Evolutionary conservation across 2,113 vertebrate species (phyloP).

Genomic region (Microtus pennsylvanicus): DNA sequence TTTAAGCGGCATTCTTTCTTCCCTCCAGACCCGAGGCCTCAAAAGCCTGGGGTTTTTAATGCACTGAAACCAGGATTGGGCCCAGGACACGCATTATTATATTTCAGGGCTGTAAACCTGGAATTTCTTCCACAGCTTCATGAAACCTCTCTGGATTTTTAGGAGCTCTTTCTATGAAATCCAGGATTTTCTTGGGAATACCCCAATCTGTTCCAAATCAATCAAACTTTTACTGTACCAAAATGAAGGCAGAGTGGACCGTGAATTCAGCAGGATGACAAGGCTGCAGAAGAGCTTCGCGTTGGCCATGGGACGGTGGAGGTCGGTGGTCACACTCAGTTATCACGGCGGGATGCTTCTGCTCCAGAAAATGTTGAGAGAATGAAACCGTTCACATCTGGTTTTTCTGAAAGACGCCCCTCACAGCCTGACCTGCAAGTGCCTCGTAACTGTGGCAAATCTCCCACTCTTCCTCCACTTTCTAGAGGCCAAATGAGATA

Average conservation of each 20-base stretch:
- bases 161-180: slow-evolving; percentile 52
- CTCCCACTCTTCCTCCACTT: neutral
- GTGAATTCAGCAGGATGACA: neutral
- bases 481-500: neutral
- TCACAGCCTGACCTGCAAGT: neutral
- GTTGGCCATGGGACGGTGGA: fast-evolving
- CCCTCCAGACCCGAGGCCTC: neutral
- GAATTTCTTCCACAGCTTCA: slow-evolving; percentile 1
- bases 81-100: neutral
- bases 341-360: fast-evolving
- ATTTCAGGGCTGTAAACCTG: slow-evolving; percentile 56
- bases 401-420: neutral
- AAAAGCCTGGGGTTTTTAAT: slow-evolving; percentile 12
- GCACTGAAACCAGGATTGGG: neutral
- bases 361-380: fast-evolving
- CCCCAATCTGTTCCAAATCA: slow-evolving; percentile 42
- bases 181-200: slow-evolving; percentile 12
- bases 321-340: no score
- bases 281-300: neutral
- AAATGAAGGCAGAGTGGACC: neutral
- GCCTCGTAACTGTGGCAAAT: neutral
- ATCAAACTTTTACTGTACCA: neutral
- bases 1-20: slow-evolving; percentile 23
- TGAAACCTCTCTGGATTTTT: slow-evolving; percentile 28
- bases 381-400: fast-evolving